Base-by-base conservation (phyloP, 2,113 vertebrate genomes). In the Rana temporaria region DNA sequence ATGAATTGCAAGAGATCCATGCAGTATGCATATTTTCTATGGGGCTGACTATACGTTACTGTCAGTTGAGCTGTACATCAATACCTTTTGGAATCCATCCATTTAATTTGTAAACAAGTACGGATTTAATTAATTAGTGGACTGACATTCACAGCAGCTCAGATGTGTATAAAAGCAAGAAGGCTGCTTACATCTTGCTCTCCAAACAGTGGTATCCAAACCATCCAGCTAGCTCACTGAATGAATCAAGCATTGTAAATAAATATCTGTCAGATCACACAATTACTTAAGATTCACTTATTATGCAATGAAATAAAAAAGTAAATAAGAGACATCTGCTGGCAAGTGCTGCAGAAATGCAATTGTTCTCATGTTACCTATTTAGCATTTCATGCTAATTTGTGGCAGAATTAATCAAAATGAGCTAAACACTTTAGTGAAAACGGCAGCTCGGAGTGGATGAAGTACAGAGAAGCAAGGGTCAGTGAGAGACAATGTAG, bases 281-380 rank as follows among this genome's bases (percentile, higher is more conserved):
- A 93, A 93, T 94, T 93, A 93, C 89, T 93, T 4, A 81, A 90
- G 91, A 92, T 92, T 82, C 91, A 91, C 89, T 93, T 92, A 93
- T 93, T 94, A 93, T 91, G 92, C 91, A 93, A 91, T 94, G 93
- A 93, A 93, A 93, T 92, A 92, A 93, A 93, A 72, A 90, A 88
- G 90, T 93, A 93, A 94, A 94, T 94, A 94, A 91, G 91, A 93
- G 89, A 93, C 93, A 94, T 94, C 92, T 94, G 93, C 92, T 90
- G 89, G 72, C 82, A 92, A 93, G 93, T 91, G 93, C 91, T 91
- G 90, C 85, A 90, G 92, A 93, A 92, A 93, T 91, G 89, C 26
- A 88, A 90, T 93, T 91, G 89, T 89, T 92, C 93, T 94, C 92
- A 88, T 85, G 90, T 94, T 94, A 91, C 92, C 90, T 91, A 87